Conservation (phyloP, 2,888 invertebrate species). For the Adelognathus sp. region DNA sequence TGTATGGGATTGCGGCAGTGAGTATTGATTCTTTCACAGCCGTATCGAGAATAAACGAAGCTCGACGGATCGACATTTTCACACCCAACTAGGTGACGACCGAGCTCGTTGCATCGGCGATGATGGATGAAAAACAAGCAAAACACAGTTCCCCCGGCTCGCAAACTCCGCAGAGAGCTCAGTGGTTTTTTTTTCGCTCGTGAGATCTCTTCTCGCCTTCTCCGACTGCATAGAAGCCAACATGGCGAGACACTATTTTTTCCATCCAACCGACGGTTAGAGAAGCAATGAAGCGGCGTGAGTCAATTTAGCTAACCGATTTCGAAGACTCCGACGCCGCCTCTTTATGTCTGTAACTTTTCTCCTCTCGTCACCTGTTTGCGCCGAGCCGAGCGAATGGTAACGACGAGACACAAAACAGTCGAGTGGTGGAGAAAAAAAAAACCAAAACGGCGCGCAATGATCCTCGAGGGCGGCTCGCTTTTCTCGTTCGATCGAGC, state of each 20-base stretch:
- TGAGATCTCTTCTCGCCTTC: not conserved
- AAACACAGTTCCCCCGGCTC: not conserved
- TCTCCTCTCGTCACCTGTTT: constrained; percentile 12
- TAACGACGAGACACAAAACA: not conserved
- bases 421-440: not conserved
- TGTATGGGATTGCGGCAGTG: not conserved
- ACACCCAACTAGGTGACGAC: not conserved
- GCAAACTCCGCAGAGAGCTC: constrained; percentile 3
- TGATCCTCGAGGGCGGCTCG: constrained; percentile 2
- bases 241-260: not conserved
- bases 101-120: not conserved
- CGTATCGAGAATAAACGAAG: not conserved
- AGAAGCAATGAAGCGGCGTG: not conserved
- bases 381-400: constrained; percentile 5
- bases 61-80: not conserved
- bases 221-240: not conserved
- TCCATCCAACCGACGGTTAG: not conserved
- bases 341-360: constrained; percentile 4
- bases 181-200: not conserved
- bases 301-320: constrained; percentile 17
- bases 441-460: not conserved
- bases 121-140: not conserved
- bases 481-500: constrained; percentile 9
- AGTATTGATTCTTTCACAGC: not conserved
- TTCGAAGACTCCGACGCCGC: not conserved